These are phyloP conservation scores for Oxyteleia sp. DNA, from an alignment of 2,888 invertebrate species.

Conservation along the genomic window DNA sequence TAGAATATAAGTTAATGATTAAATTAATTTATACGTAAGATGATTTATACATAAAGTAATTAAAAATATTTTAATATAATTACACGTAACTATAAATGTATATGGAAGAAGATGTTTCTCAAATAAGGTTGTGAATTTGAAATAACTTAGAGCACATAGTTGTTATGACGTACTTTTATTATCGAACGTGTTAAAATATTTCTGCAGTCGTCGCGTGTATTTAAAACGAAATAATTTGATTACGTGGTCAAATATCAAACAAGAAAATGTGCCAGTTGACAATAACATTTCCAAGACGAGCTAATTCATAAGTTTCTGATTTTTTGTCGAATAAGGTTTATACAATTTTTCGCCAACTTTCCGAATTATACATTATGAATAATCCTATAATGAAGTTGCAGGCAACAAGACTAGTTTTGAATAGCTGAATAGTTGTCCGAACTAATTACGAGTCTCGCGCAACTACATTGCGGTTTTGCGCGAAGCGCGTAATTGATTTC, in stretches of 20 bases:
- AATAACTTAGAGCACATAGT: constrained; percentile 25
- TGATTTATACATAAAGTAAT: constrained; percentile 13
- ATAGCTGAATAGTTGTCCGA: constrained; percentile 59
- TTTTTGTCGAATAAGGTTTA: constrained; percentile 44
- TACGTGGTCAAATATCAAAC: constrained; percentile 31
- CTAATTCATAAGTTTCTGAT: constrained; percentile 29
- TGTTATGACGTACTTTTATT: constrained; percentile 4
- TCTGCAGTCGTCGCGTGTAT: background rate
- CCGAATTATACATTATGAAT: constrained; percentile 11
- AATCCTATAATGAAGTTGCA: constrained; percentile 55
- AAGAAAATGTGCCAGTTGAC: constrained; percentile 27
- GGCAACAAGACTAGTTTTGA: constrained; percentile 54
- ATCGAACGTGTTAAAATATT: constrained; percentile 1
- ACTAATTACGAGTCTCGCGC: constrained; percentile 55
- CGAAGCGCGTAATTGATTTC: constrained; percentile 58
- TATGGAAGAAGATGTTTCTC: constrained; percentile 9
- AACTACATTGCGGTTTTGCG: constrained; percentile 49
- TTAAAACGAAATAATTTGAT: constrained; percentile 3
- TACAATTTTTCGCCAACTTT: constrained; percentile 4
- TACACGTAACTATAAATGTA: constrained; percentile 6
- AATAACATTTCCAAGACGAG: constrained; percentile 55
- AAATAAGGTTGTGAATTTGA: constrained; percentile 44
- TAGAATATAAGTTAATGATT: too few species aligned
- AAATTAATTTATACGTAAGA: background rate
- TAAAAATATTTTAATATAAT: constrained; percentile 35